Conservation (phyloP, 2,797 vertebrate species). For the Coracias cyanogaster region DNA sequence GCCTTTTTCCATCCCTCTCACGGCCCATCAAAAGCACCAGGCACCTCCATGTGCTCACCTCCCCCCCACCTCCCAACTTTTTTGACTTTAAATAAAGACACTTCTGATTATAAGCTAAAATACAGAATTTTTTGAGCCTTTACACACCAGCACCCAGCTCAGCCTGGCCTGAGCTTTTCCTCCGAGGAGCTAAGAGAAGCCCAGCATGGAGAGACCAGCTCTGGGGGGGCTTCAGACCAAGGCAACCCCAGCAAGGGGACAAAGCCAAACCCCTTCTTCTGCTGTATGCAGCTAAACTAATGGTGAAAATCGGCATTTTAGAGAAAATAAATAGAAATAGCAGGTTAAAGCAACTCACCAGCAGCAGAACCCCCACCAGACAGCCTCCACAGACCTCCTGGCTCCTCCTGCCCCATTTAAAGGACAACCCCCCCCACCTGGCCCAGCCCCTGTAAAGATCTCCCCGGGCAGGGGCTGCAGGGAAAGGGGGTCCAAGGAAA, state of each 20-base stretch:
- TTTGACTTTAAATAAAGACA: not conserved
- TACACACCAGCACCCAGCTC: too few relatives aligned
- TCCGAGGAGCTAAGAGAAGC: not conserved
- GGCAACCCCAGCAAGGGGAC: not conserved
- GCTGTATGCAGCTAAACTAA: not conserved
- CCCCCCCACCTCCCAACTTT: too few relatives aligned
- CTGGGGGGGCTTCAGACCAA: fast-evolving
- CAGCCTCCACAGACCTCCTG: not conserved
- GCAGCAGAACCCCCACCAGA: not conserved
- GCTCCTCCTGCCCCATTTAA: not conserved
- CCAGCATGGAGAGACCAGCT: not conserved
- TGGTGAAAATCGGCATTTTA: not conserved
- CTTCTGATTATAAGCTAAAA: not conserved
- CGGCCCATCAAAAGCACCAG: fast-evolving
- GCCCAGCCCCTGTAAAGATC: not conserved
- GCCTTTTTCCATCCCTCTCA: not conserved
- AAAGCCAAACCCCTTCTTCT: not conserved
- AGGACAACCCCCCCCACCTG: not conserved
- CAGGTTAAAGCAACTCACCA: not conserved
- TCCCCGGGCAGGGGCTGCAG: not conserved
- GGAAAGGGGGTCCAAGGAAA: not conserved
- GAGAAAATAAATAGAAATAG: not conserved
- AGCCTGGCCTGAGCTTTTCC: too few relatives aligned
- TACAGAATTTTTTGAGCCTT: not conserved
- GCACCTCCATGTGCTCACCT: not conserved